These are phyloP conservation scores for Schizopygopsis malacanthus DNA, from an alignment of 2,797 vertebrate species.

Conservation along the genomic window DNA sequence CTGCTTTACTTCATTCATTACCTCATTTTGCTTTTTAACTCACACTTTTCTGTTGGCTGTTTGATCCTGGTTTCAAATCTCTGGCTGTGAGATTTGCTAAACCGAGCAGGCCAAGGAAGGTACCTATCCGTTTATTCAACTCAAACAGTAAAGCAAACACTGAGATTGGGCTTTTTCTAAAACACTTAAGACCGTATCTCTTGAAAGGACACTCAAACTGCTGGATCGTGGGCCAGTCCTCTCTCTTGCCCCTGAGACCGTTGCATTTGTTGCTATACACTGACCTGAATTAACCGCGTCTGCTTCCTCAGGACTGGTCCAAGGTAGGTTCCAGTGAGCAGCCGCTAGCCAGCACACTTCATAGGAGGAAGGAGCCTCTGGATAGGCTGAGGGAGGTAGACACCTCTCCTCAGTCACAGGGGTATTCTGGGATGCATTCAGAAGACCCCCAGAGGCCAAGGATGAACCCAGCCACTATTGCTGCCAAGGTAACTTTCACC, in stretches of 20 bases:
- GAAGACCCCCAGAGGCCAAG: constrained; percentile 84
- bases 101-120: constrained; percentile 64
- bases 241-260: constrained; percentile 68
- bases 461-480: constrained; percentile 86
- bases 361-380: constrained; percentile 89
- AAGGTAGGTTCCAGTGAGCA: constrained; percentile 91
- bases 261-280: constrained; percentile 61
- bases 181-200: constrained; percentile 53
- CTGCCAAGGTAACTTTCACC: constrained; percentile 85
- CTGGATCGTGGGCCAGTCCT: constrained; percentile 74
- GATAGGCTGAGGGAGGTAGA: constrained; percentile 89
- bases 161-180: constrained; percentile 37
- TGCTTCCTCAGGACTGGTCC: constrained; percentile 90
- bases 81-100: constrained; percentile 67
- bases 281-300: constrained; percentile 65
- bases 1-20: constrained; percentile 71
- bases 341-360: constrained; percentile 78
- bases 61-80: constrained; percentile 69
- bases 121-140: constrained; percentile 21
- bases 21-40: constrained; percentile 69
- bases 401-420: constrained; percentile 72
- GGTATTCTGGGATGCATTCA: constrained; percentile 69
- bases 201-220: constrained; percentile 79
- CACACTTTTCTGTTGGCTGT: constrained; percentile 56
- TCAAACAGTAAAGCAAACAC: constrained; percentile 46